Base-by-base conservation (phyloP, 1,140 invertebrate species). In the Cyclargus thomasi region DNA sequence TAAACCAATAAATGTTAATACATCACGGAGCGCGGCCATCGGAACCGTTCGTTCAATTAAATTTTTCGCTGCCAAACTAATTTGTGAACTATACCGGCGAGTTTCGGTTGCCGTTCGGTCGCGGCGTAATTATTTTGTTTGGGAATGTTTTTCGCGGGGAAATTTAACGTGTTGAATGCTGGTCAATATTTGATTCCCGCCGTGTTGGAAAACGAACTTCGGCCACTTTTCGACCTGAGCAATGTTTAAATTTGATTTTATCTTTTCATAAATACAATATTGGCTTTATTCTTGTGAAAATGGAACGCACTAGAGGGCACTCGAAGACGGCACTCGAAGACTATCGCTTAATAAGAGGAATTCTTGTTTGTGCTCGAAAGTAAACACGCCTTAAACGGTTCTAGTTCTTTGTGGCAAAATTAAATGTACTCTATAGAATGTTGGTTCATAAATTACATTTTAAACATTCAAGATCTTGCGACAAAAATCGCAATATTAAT, bases 1-100 rank as follows among this genome's bases (percentile, higher is more conserved):
- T 81, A 82, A 85, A 81, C 80, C 86, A 85, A 88, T 88, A 88
- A 85, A 88, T 85, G 83, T 85, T 85, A 85, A 88, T 88, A 86
- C 80, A 85, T 88, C 86, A 85, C 75, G 69, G 70, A 73, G 53
- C 71, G 67, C 74, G 73, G 68, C 72, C 77, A 77, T 76, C 73
- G 73, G 73, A 75, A 82, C 79, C 73, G 76, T 68, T 69, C 62
- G 76, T 85, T 81, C 80, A 82, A 85, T 86, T 84, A 80, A 86
- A 83, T 88, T 86, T 85, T 81, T 83, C 77, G 74, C 77, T 80
- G 81, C 80, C 82, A 83, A 83, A 85, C 84, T 86, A 85, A 88
- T 85, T 85, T 86, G 86, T 74, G 80, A 88, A 86, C 83, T 86
- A 86, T 85, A 85, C 76, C 70, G 73, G 63, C 70, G 69, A 65